A percentile compares a stretch with the other conserved stretches of the same genome.
These are phyloP conservation scores for Acromyrmex echinatior DNA, from an alignment of 1,140 invertebrate species.

Conservation along the genomic window DNA sequence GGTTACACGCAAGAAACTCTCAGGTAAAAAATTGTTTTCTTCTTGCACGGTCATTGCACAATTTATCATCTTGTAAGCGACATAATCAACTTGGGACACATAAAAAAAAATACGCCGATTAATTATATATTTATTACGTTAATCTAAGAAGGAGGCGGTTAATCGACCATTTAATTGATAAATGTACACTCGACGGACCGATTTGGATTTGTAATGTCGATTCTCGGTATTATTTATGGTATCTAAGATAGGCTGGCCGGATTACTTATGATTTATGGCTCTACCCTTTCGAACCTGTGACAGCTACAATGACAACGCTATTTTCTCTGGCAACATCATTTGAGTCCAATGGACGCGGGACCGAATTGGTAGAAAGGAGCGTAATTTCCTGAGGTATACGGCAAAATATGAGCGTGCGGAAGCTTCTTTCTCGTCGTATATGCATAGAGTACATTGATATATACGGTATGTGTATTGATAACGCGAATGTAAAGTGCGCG, in stretches of 20 bases:
- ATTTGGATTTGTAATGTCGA: slow-evolving; percentile 16
- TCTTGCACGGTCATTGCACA: slow-evolving; percentile 38
- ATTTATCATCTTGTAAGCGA: slow-evolving; percentile 35
- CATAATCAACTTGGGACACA: background rate
- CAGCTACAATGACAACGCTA: slow-evolving; percentile 64
- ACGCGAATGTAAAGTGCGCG: background rate
- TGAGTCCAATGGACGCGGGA: slow-evolving; percentile 50
- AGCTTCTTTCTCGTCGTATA: slow-evolving; percentile 62
- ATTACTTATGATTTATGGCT: slow-evolving; percentile 61
- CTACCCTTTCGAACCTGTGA: slow-evolving; percentile 16
- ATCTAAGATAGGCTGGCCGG: slow-evolving; percentile 7
- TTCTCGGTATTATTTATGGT: slow-evolving; percentile 17
- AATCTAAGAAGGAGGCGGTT: background rate
- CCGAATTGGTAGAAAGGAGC: slow-evolving; percentile 69
- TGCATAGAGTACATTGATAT: slow-evolving; percentile 58
- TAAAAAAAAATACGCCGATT: slow-evolving; percentile 25
- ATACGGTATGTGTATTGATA: background rate
- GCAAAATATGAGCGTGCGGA: slow-evolving; percentile 65
- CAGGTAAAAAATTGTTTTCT: slow-evolving; percentile 60
- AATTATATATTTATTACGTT: slow-evolving; percentile 32
- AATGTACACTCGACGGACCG: background rate
- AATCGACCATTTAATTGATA: slow-evolving; percentile 1
- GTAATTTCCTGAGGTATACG: slow-evolving; percentile 70
- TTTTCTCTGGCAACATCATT: slow-evolving; percentile 65
- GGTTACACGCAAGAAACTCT: slow-evolving; percentile 49